Conservation (phyloP, 2,113 vertebrate genomes). For the Dunckerocampus dactyliophorus region DNA sequence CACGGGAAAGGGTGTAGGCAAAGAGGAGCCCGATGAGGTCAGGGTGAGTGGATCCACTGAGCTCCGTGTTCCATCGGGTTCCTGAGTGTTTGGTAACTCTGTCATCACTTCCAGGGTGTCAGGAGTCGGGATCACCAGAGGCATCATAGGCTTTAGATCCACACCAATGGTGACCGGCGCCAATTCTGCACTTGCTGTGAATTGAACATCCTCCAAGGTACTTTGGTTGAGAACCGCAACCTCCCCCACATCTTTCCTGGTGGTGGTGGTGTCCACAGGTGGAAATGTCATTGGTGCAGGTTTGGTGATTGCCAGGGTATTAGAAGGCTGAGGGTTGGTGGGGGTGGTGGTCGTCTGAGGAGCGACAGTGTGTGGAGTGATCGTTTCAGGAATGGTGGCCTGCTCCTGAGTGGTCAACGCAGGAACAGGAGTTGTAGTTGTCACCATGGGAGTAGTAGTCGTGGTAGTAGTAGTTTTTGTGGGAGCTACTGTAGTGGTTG, state of each 20-base stretch:
- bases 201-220: background rate
- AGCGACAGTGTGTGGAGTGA: slow-evolving; percentile 12
- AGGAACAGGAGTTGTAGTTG: slow-evolving; percentile 23
- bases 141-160: slow-evolving; percentile 43
- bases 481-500: background rate
- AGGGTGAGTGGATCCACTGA: slow-evolving; percentile 48
- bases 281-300: background rate
- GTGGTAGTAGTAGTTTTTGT: slow-evolving; percentile 9
- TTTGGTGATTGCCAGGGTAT: slow-evolving; percentile 9
- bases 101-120: slow-evolving; percentile 47
- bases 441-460: slow-evolving; percentile 3
- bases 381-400: slow-evolving; percentile 17
- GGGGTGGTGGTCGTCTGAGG: slow-evolving; percentile 21
- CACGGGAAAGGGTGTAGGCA: slow-evolving; percentile 43
- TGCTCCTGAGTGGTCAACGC: slow-evolving; percentile 32
- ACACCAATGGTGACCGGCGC: slow-evolving; percentile 37
- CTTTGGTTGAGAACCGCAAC: slow-evolving; percentile 20
- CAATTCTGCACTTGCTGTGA: slow-evolving; percentile 24
- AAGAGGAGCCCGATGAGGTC: slow-evolving; percentile 54
- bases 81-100: slow-evolving; percentile 35
- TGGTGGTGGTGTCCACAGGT: slow-evolving; percentile 24
- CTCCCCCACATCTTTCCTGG: slow-evolving; percentile 16
- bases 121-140: slow-evolving; percentile 34
- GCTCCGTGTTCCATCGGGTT: slow-evolving; percentile 39
- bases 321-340: slow-evolving; percentile 28